Evolutionary conservation across 2,888 invertebrate genomes (phyloP).

Genomic region (Oxycera nigricornis): DNA sequence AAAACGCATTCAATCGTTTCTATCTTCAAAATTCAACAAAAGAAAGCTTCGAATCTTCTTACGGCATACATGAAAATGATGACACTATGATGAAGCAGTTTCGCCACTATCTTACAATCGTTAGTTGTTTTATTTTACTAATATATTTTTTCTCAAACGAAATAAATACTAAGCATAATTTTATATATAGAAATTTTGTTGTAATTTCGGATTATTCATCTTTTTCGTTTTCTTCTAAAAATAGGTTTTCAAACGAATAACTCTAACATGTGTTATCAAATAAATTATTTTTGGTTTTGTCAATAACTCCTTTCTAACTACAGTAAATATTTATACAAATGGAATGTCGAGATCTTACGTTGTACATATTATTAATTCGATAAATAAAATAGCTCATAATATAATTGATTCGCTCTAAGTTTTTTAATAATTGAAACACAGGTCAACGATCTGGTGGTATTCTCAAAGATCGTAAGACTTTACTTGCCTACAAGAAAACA

Average conservation of each 20-base stretch:
- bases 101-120: no score
- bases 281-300: not conserved
- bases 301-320: slow-evolving; percentile 32
- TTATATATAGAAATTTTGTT: not conserved
- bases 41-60: no score
- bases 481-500: slow-evolving; percentile 72
- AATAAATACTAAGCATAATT: slow-evolving; percentile 12
- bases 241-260: not conserved
- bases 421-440: slow-evolving; percentile 48
- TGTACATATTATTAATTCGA: slow-evolving; percentile 21
- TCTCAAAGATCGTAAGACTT: slow-evolving; percentile 75
- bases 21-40: no score
- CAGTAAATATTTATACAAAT: slow-evolving; percentile 38
- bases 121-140: no score
- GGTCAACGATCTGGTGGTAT: slow-evolving; percentile 77
- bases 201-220: no score
- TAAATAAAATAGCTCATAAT: slow-evolving; percentile 29
- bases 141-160: no score
- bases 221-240: not conserved
- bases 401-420: slow-evolving; percentile 42
- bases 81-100: no score
- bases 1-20: no score
- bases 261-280: not conserved
- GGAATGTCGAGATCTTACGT: slow-evolving; percentile 11
- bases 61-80: no score